These are phyloP conservation scores for Dasyprocta punctata DNA, from an alignment of 2,113 vertebrate species.

Conservation along the genomic window DNA sequence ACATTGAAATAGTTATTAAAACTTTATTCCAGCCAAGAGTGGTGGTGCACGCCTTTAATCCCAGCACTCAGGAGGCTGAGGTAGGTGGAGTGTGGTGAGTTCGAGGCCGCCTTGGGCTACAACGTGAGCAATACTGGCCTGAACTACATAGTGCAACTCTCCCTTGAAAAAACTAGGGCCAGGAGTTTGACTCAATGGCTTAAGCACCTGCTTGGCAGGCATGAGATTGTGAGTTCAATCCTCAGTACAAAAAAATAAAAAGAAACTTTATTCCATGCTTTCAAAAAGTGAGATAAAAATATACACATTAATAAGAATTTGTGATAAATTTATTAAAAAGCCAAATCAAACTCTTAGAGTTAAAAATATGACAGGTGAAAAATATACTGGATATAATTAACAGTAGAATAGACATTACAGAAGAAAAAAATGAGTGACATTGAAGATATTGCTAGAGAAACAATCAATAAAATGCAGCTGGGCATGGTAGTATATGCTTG, in stretches of 20 bases:
- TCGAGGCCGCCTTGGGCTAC: too few relatives aligned
- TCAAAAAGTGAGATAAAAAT: background rate
- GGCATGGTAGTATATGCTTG: background rate
- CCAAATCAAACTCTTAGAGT: background rate
- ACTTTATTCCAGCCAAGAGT: too few relatives aligned
- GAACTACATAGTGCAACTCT: too few relatives aligned
- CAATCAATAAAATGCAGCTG: background rate
- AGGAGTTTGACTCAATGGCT: too few relatives aligned
- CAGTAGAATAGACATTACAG: background rate
- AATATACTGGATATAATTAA: background rate
- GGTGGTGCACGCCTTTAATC: too few relatives aligned
- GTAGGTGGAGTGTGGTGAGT: too few relatives aligned
- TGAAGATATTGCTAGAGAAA: background rate
- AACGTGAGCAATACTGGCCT: too few relatives aligned
- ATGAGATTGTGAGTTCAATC: too few relatives aligned
- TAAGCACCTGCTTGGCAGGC: too few relatives aligned
- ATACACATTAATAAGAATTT: background rate
- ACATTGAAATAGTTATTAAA: slow-evolving; percentile 4
- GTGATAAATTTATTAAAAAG: background rate
- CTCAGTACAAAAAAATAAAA: too few relatives aligned
- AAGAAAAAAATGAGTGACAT: background rate
- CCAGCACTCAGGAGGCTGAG: too few relatives aligned
- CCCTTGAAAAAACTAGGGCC: too few relatives aligned
- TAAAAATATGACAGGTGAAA: background rate
- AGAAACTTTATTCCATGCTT: background rate